Conservation (phyloP, 2,113 vertebrate species). For the Apodemus speciosus region DNA sequence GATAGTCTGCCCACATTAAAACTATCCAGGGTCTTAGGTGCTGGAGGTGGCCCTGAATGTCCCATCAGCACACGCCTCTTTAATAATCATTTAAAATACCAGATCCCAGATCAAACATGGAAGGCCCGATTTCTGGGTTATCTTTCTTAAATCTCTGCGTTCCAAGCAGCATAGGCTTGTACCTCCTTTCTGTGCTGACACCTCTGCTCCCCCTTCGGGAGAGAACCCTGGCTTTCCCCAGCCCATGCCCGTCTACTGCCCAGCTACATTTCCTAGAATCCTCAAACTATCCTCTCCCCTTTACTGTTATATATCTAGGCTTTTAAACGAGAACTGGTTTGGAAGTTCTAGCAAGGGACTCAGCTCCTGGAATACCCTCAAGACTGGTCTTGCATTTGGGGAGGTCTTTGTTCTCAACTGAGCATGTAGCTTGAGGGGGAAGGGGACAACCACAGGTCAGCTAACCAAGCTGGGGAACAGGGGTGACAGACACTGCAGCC, state of each 20-base stretch:
- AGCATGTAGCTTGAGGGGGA: background rate
- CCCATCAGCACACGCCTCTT: background rate
- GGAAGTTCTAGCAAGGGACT: background rate
- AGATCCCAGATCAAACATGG: background rate
- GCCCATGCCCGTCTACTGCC: too few species aligned
- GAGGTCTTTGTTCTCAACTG: background rate
- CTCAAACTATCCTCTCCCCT: background rate
- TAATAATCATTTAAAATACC: background rate
- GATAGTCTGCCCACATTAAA: conserved; percentile 8
- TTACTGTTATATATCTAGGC: conserved; percentile 14
- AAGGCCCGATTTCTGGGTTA: background rate
- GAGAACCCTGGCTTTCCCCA: background rate
- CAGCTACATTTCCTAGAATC: background rate
- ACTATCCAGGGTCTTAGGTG: background rate
- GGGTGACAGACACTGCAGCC: background rate
- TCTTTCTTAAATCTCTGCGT: background rate
- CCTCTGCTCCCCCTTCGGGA: background rate
- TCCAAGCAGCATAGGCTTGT: background rate
- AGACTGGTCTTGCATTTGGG: background rate
- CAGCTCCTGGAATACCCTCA: background rate
- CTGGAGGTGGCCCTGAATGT: background rate
- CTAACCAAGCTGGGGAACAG: background rate
- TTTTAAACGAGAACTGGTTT: conserved; percentile 27
- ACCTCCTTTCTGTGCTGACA: background rate
- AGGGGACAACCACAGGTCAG: background rate